Percentiles rank a stretch among this genome's conserved stretches.
Evolutionary conservation across 2,797 vertebrate species (phyloP).

Genomic region (Hyperoplus immaculatus): DNA sequence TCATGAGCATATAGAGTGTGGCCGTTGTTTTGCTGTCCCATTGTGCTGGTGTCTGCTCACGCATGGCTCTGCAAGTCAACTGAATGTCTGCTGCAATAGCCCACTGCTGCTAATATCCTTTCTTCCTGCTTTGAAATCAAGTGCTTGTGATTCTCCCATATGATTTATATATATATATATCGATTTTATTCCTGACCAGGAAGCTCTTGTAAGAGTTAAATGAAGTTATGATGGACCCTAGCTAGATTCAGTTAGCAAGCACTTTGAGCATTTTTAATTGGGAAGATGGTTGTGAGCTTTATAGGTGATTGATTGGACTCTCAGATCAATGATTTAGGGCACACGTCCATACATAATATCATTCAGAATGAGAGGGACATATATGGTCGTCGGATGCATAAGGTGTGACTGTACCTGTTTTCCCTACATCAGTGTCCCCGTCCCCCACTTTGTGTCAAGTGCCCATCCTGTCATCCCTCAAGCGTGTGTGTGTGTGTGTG

Average conservation of each 20-base stretch:
- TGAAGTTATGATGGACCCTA: background rate
- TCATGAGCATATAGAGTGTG: background rate
- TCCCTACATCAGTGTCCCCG: constrained; percentile 32
- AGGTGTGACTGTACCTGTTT: constrained; percentile 9
- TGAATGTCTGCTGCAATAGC: constrained; percentile 19
- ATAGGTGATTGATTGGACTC: constrained; percentile 51
- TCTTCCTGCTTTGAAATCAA: background rate
- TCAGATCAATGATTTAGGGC: constrained; percentile 45
- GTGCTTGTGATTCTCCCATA: no score
- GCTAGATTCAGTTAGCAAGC: background rate
- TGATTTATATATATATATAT: no score
- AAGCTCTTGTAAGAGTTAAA: background rate
- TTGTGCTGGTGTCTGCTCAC: constrained; percentile 27
- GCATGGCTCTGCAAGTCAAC: constrained; percentile 67
- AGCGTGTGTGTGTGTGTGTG: constrained; percentile 43
- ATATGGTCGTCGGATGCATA: constrained; percentile 52
- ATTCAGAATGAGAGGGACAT: constrained; percentile 38
- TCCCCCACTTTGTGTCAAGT: constrained; percentile 59
- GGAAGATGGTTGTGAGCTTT: constrained; percentile 8
- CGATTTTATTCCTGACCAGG: background rate
- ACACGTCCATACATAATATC: constrained; percentile 24
- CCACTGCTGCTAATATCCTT: background rate
- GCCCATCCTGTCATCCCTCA: constrained; percentile 59
- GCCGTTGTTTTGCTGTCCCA: constrained; percentile 29
- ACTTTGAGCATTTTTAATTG: background rate